phyloP scores from a whole-genome alignment of 2,113 vertebrate species.

The Poeciliopsis occidentalis region DNA sequence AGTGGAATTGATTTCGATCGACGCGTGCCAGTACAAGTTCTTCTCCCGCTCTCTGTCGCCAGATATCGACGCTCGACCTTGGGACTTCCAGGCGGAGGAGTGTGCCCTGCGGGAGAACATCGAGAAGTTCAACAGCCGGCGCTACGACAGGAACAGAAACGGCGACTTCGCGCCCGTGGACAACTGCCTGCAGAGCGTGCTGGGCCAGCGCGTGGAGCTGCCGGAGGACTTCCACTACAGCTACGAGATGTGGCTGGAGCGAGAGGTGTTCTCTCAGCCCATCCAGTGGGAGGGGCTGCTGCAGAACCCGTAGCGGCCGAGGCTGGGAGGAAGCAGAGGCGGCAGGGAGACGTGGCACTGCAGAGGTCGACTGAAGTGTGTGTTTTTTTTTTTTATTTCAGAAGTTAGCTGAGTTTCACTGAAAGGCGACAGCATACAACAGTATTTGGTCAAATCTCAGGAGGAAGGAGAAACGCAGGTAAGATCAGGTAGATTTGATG shows the following conservation, averaged over 20 bases:
- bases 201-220: constrained; percentile 91
- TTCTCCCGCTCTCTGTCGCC: neutral
- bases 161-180: constrained; percentile 92
- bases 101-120: constrained; percentile 94
- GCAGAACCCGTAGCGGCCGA: constrained; percentile 65
- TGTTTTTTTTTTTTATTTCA: neutral
- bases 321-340: neutral
- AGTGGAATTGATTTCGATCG: neutral
- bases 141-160: constrained; percentile 86
- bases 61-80: constrained; percentile 96
- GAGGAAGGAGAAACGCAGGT: constrained; percentile 1
- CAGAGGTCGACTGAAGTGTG: neutral
- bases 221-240: constrained; percentile 93
- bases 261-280: constrained; percentile 96
- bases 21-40: fast-evolving
- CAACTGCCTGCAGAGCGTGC: constrained; percentile 96
- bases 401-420: neutral
- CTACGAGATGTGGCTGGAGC: constrained; percentile 96
- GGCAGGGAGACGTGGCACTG: no score
- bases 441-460: neutral
- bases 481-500: constrained; percentile 11
- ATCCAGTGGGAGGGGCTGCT: constrained; percentile 98
- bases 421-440: neutral
- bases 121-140: constrained; percentile 92
- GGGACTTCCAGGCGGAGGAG: constrained; percentile 99